Evolutionary conservation across 2,888 invertebrate genomes (phyloP), one percentile per base, ranked within the genome.

Genomic region (Xanthia icteritia): DNA sequence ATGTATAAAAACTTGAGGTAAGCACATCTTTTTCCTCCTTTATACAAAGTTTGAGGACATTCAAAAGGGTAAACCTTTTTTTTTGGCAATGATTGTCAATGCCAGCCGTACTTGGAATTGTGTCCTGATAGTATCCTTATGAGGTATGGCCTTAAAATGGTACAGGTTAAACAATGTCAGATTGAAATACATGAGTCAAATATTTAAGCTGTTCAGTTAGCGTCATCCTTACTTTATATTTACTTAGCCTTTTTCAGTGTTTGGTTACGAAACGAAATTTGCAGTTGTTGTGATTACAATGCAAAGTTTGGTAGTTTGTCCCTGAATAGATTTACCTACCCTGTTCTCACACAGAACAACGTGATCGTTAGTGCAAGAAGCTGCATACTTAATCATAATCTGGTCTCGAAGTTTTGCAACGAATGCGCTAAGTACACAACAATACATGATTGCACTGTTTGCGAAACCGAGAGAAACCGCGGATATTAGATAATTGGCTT

Each of bases 1-100:
- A 98, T 98, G 98, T 99, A 99, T 91, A 97, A 97, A 91, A 97
- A 97, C 90, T 95, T 99, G 6, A 95, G 96, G 96, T 95, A 86
- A 83, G 85, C 2, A 73, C 1, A 17, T 13, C 6, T 54, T 66
- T 81, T 66, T 54, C 23, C 36, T 81, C 27, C 20, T 72, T 31
- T 2, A 11, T 8, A 39, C 48, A 17, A 51, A 48, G 48, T 48
- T 17, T 48, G 5, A 23, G 42, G n/a, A 20, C 6, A 56, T 27
- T 39, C 5, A 39, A 39, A 48, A 8, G n/a, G 20, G 39, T 5
- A 64, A 31, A 54, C 27, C 9, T 8, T 68, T 77, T 39, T n/a
- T 54, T 58, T 39, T 56, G 63, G n/a, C 39, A n/a, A 58, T 48
- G 56, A 45, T 23, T 31, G 23, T 45, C 31, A 63, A 48, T 63